phyloP scores from a whole-genome alignment of 2,888 invertebrate genomes.

The Dexiosoma caninum region DNA sequence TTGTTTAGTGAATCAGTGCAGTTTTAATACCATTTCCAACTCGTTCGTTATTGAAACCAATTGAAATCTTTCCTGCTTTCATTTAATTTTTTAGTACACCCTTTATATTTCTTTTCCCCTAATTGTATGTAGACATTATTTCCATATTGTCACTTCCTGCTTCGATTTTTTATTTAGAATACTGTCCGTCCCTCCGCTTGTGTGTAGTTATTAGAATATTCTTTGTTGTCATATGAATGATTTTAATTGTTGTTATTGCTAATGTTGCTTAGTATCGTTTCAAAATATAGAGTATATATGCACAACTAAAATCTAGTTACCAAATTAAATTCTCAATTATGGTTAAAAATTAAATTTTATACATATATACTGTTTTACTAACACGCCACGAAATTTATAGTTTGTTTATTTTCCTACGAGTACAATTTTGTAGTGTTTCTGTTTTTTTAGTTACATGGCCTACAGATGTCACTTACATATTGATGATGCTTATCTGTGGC shows the following conservation, averaged over 20 bases:
- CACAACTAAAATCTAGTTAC: slow-evolving; percentile 24
- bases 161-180: not conserved
- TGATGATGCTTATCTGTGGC: slow-evolving; percentile 19
- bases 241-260: not conserved
- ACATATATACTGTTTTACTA: not conserved
- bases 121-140: not conserved
- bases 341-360: not conserved
- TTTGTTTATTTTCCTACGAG: not conserved
- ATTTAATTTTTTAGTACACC: not conserved
- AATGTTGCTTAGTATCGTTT: not conserved
- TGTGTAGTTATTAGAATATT: not conserved
- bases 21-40: too few species aligned
- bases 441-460: slow-evolving; percentile 10
- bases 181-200: not conserved
- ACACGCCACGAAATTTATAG: not conserved
- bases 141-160: not conserved
- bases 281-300: not conserved
- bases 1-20: too few species aligned
- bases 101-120: not conserved
- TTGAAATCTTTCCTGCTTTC: too few species aligned
- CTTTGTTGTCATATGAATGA: not conserved
- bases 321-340: slow-evolving; percentile 50
- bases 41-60: too few species aligned
- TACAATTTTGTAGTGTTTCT: not conserved
- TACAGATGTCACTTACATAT: slow-evolving; percentile 26